Evolutionary conservation across 2,888 invertebrate species (phyloP).

Genomic region (Leptothorax acervorum): DNA sequence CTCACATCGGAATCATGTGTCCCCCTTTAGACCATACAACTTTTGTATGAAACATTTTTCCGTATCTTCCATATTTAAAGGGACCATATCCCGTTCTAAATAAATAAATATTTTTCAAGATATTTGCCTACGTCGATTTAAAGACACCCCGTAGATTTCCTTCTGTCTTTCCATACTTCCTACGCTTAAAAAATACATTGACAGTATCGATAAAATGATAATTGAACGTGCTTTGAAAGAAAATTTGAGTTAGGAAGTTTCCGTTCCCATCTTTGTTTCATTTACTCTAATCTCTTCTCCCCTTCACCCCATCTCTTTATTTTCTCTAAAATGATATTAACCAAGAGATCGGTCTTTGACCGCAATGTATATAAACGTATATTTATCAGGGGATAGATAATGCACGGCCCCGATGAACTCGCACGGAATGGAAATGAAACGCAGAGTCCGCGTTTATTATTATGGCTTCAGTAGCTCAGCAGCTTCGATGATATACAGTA

Average conservation of each 20-base stretch:
- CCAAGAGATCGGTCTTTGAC: neutral
- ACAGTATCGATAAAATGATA: neutral
- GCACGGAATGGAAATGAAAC: neutral
- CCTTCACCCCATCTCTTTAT: neutral
- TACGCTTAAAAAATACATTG: neutral
- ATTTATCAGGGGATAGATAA: constrained; percentile 29
- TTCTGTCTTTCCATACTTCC: no score
- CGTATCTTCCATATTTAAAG: no score
- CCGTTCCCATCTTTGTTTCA: neutral
- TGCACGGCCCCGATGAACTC: neutral
- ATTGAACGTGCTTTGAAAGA: neutral
- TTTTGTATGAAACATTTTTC: no score
- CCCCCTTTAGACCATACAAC: no score
- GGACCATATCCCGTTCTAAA: no score
- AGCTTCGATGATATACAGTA: neutral
- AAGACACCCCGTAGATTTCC: neutral
- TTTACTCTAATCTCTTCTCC: neutral
- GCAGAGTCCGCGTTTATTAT: neutral
- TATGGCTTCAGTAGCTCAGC: neutral
- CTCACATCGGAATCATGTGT: no score
- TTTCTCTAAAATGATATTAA: neutral
- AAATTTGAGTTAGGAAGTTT: neutral
- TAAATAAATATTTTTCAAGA: no score
- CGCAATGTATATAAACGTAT: neutral
- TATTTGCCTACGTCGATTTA: no score